Conservation (phyloP, 2,888 invertebrate genomes). For the Ophion obscuratus region DNA sequence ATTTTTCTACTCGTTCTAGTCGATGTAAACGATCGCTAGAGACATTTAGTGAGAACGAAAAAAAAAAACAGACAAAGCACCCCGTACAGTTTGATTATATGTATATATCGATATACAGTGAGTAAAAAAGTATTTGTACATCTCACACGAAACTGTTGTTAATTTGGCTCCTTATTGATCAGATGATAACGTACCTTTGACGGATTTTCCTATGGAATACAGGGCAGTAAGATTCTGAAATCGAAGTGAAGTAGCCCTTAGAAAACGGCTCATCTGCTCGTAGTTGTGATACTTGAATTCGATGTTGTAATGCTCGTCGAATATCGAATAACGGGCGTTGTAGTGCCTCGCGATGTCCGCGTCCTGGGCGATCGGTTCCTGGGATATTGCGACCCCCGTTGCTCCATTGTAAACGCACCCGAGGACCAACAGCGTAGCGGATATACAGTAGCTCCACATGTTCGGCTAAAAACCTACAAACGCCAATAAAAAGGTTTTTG, state of each 20-base stretch:
- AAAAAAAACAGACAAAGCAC: no score
- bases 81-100: no score
- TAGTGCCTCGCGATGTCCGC: conserved; percentile 77
- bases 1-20: no score
- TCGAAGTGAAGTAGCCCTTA: conserved; percentile 91
- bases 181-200: conserved; percentile 88
- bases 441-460: conserved; percentile 43
- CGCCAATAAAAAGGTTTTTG: not conserved
- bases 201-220: conserved; percentile 97
- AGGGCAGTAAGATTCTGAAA: conserved; percentile 95
- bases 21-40: no score
- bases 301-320: conserved; percentile 84
- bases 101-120: no score
- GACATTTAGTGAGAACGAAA: no score
- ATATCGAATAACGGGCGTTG: conserved; percentile 77
- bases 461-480: conserved; percentile 27
- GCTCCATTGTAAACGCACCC: conserved; percentile 45
- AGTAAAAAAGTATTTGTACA: no score
- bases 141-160: no score
- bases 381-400: conserved; percentile 55
- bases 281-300: conserved; percentile 96
- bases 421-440: conserved; percentile 42
- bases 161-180: not conserved
- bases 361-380: conserved; percentile 67
- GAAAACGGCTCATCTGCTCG: conserved; percentile 92